phyloP scores from a whole-genome alignment of 2,113 vertebrate species.

The Phodopus roborovskii region DNA sequence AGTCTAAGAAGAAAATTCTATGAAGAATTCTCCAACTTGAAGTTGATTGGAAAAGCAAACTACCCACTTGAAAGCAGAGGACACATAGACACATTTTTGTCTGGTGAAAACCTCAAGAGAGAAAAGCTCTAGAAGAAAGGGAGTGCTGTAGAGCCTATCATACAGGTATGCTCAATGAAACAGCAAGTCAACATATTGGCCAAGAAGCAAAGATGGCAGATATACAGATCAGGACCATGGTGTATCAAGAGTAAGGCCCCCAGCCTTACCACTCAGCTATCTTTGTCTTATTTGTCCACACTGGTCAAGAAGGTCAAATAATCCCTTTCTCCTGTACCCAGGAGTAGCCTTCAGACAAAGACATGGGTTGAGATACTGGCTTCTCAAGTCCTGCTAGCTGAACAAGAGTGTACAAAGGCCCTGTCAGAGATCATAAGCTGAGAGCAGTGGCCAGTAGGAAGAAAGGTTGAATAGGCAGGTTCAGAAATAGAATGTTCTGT shows the following conservation, averaged over 20 bases:
- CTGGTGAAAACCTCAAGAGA: background rate
- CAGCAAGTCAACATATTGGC: background rate
- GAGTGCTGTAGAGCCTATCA: background rate
- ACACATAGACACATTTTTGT: background rate
- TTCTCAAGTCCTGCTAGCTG: background rate
- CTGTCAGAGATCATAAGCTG: background rate
- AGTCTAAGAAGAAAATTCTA: background rate
- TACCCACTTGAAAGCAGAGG: background rate
- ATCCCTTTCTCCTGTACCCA: background rate
- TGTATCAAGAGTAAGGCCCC: background rate
- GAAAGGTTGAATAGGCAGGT: background rate
- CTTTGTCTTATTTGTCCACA: background rate
- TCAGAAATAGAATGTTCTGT: background rate
- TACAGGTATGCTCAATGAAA: background rate
- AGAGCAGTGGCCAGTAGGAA: fast-evolving
- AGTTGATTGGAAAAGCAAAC: background rate
- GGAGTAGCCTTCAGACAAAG: background rate
- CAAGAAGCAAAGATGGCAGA: background rate
- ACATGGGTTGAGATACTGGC: background rate
- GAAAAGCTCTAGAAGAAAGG: background rate
- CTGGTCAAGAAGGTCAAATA: background rate
- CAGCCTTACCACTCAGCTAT: background rate
- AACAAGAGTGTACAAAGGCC: background rate
- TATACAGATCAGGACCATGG: background rate
- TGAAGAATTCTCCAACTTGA: background rate